phyloP scores from a whole-genome alignment of 2,113 vertebrate genomes.

The Callaeas wilsoni region DNA sequence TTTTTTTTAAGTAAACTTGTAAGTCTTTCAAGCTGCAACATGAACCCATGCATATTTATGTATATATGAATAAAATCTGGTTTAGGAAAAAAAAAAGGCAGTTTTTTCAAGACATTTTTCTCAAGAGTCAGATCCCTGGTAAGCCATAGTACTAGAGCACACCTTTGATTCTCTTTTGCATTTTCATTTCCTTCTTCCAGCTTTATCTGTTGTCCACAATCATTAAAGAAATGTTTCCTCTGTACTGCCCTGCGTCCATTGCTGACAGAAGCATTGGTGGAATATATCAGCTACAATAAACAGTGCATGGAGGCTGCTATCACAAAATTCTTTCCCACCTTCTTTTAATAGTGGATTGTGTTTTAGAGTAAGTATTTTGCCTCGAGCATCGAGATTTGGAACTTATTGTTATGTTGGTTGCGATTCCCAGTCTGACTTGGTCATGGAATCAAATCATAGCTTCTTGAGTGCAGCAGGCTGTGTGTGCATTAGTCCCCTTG shows the following conservation, averaged over 20 bases:
- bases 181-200: constrained; percentile 43
- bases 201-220: constrained; percentile 29
- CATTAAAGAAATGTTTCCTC: constrained; percentile 28
- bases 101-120: not conserved
- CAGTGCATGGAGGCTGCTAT: constrained; percentile 41
- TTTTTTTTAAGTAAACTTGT: constrained; percentile 55
- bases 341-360: constrained; percentile 65
- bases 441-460: constrained; percentile 71
- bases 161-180: constrained; percentile 8
- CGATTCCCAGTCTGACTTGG: constrained; percentile 67
- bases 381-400: constrained; percentile 65
- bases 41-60: constrained; percentile 35
- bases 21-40: constrained; percentile 19
- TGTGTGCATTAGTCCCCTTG: constrained; percentile 67
- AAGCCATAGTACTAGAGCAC: not conserved
- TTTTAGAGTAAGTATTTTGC: constrained; percentile 73
- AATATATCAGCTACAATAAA: constrained; percentile 29
- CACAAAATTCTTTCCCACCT: constrained; percentile 40
- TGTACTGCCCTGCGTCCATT: not conserved
- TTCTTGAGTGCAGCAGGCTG: constrained; percentile 70
- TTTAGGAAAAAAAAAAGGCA: not conserved
- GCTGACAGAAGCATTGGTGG: constrained; percentile 5
- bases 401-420: constrained; percentile 72
- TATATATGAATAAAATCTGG: not conserved
- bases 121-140: not conserved